Evolutionary conservation across 2,888 invertebrate genomes (phyloP).

Genomic region (Drosophila neotestacea): DNA sequence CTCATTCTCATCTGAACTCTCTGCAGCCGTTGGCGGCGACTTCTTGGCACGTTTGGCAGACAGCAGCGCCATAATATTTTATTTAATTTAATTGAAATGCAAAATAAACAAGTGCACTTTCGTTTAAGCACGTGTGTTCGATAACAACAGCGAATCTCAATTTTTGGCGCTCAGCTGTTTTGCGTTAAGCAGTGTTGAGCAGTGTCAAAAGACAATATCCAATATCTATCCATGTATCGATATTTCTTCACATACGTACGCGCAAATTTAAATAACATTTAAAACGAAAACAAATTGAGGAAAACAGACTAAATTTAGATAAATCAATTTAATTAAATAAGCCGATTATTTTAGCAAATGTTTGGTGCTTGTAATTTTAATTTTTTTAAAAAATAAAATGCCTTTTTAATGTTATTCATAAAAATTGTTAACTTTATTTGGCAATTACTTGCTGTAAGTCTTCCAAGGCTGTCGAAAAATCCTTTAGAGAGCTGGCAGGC

Average conservation of each 20-base stretch:
- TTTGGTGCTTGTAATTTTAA: too few relatives aligned
- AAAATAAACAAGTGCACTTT: slow-evolving; percentile 30
- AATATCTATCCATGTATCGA: too few relatives aligned
- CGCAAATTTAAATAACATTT: too few relatives aligned
- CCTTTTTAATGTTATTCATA: too few relatives aligned
- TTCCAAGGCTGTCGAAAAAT: slow-evolving; percentile 51
- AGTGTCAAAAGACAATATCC: neutral
- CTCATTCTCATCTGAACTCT: slow-evolving; percentile 47
- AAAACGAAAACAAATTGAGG: too few relatives aligned
- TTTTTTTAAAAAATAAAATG: too few relatives aligned
- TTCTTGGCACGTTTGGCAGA: slow-evolving; percentile 37
- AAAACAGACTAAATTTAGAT: too few relatives aligned
- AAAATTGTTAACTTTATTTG: slow-evolving; percentile 11
- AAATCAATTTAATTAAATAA: too few relatives aligned
- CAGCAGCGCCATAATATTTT: slow-evolving; percentile 52
- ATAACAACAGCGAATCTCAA: slow-evolving; percentile 2
- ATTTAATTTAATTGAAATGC: neutral
- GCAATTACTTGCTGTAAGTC: slow-evolving; percentile 32
- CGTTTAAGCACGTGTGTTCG: slow-evolving; percentile 39
- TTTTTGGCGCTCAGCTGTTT: slow-evolving; percentile 29
- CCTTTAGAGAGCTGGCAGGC: slow-evolving; percentile 27
- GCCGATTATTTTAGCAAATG: too few relatives aligned
- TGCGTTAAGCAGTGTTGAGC: slow-evolving; percentile 1
- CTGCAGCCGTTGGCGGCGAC: slow-evolving; percentile 6
- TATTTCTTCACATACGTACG: too few relatives aligned